A percentile compares a stretch with the other conserved stretches of the same genome.
These are phyloP conservation scores for Torymus auratus DNA, from an alignment of 2,888 invertebrate genomes.

Conservation along the genomic window DNA sequence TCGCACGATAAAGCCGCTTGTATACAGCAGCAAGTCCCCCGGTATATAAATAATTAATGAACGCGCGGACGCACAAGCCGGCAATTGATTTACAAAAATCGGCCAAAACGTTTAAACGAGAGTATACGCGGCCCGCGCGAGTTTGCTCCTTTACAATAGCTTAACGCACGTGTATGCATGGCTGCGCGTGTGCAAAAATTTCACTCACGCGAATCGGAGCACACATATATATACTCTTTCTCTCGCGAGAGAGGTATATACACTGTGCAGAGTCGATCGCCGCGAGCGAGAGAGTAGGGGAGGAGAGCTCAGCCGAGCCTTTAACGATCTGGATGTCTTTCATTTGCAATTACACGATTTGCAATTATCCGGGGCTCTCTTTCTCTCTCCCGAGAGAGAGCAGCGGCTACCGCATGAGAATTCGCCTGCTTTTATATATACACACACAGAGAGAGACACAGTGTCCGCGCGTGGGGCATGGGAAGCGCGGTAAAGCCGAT, in stretches of 20 bases:
- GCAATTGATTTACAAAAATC: constrained; percentile 30
- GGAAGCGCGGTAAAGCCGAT: neutral
- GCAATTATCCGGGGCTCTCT: constrained; percentile 45
- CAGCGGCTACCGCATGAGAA: neutral
- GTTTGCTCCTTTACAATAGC: constrained; percentile 27
- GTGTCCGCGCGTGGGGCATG: neutral
- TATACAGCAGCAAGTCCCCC: neutral
- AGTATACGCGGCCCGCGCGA: neutral
- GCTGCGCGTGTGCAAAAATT: no score
- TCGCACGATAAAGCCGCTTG: constrained; percentile 23
- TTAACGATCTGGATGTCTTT: constrained; percentile 65
- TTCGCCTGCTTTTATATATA: constrained; percentile 2
- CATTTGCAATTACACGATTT: constrained; percentile 64
- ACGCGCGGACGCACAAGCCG: neutral
- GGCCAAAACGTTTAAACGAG: constrained; percentile 26
- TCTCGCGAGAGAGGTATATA: no score
- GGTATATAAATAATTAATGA: constrained; percentile 47
- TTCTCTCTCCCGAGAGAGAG: no score
- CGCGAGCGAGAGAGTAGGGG: neutral
- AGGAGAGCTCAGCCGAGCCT: constrained; percentile 37
- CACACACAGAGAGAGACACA: constrained; percentile 7
- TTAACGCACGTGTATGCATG: neutral
- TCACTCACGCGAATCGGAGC: no score
- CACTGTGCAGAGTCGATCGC: neutral
- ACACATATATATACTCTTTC: no score